These are phyloP conservation scores for Strix aluco DNA, from an alignment of 2,113 vertebrate genomes.

Conservation along the genomic window DNA sequence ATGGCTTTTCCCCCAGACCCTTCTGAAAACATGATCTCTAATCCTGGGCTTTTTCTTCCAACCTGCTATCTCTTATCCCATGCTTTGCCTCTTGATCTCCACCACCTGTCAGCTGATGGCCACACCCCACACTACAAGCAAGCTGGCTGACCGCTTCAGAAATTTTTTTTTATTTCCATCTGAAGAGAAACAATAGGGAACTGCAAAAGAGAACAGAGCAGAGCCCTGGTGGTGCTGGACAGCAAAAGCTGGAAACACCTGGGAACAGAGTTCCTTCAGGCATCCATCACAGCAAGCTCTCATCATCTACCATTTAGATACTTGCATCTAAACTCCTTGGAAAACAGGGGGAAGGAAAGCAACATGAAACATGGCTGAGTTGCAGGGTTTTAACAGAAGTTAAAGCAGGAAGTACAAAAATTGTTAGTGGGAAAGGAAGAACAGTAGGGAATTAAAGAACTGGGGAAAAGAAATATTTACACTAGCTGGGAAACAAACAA, in stretches of 20 bases:
- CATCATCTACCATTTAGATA: rapidly evolving
- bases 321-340: neutral
- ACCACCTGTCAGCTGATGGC: neutral
- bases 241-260: neutral
- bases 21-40: neutral
- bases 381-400: neutral
- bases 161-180: neutral
- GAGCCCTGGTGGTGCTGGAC: neutral
- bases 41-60: neutral
- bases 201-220: neutral
- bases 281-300: neutral
- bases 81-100: neutral
- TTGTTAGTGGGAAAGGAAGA: neutral
- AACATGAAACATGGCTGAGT: neutral
- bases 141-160: rapidly evolving
- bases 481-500: neutral
- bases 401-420: neutral
- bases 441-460: neutral
- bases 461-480: neutral
- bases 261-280: neutral
- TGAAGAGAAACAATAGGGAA: neutral
- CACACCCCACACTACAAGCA: neutral
- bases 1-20: neutral
- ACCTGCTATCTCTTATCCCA: neutral
- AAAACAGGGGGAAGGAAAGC: neutral